A percentile compares a stretch with the other conserved stretches of the same genome.
phyloP scores from a whole-genome alignment of 2,797 vertebrate species.

The Lacerta viridis region DNA sequence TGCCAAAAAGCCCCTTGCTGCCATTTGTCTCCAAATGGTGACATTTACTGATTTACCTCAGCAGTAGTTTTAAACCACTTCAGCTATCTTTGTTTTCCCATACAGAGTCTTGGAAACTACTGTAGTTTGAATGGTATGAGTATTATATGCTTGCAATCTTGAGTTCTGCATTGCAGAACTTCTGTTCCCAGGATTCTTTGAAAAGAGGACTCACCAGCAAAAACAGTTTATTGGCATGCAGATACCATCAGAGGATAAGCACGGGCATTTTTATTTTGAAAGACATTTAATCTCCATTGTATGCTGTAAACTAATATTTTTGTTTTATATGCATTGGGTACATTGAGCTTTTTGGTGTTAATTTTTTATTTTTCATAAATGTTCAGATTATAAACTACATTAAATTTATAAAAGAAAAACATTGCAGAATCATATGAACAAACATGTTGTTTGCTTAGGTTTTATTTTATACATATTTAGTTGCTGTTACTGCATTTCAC shows the following conservation, averaged over 20 bases:
- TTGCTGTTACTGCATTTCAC: neutral
- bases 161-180: neutral
- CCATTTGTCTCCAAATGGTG: no score
- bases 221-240: neutral
- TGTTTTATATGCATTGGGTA: neutral
- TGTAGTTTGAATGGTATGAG: neutral
- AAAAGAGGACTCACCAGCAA: neutral
- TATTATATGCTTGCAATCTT: neutral
- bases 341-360: neutral
- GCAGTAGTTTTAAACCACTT: neutral
- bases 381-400: neutral
- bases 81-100: neutral
- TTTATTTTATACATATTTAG: neutral
- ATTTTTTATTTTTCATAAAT: neutral
- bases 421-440: neutral
- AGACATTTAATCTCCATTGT: neutral
- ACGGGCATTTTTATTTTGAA: constrained; percentile 15
- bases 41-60: neutral
- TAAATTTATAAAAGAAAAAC: neutral
- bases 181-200: neutral
- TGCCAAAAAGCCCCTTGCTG: no score
- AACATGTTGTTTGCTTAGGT: neutral
- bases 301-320: neutral
- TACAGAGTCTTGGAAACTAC: neutral
- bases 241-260: neutral